Evolutionary conservation across 2,113 vertebrate genomes (phyloP).

Genomic region (Oriolus oriolus): DNA sequence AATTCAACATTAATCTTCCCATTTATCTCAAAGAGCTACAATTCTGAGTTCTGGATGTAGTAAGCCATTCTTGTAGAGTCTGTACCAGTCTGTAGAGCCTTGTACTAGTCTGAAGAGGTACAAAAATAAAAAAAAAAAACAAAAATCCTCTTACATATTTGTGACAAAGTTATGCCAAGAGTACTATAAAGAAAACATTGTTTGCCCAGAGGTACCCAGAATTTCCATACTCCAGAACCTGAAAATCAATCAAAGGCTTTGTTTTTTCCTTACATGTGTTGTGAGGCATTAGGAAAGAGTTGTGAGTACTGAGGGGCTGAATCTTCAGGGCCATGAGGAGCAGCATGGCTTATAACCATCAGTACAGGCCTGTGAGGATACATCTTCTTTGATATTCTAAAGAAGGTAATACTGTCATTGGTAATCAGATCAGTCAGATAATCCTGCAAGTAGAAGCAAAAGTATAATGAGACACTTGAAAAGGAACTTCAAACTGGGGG

Average conservation of each 20-base stretch:
- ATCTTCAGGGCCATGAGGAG: conserved; percentile 94
- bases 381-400: conserved; percentile 91
- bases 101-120: background rate
- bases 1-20: background rate
- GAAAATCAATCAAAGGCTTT: background rate
- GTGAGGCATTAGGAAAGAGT: conserved; percentile 91
- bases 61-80: background rate
- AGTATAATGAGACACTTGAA: conserved; percentile 14
- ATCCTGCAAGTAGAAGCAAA: conserved; percentile 76
- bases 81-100: too few relatives aligned
- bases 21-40: background rate
- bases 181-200: background rate
- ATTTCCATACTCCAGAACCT: background rate
- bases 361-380: conserved; percentile 92
- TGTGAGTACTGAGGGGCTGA: conserved; percentile 92
- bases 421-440: conserved; percentile 97
- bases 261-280: conserved; percentile 89
- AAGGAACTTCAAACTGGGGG: background rate
- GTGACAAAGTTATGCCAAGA: background rate
- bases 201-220: background rate
- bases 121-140: background rate
- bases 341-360: conserved; percentile 95
- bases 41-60: background rate
- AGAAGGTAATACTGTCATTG: conserved; percentile 94
- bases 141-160: background rate